Evolutionary conservation across 2,888 invertebrate species (phyloP).

Genomic region (Eupelmus urozonus): DNA sequence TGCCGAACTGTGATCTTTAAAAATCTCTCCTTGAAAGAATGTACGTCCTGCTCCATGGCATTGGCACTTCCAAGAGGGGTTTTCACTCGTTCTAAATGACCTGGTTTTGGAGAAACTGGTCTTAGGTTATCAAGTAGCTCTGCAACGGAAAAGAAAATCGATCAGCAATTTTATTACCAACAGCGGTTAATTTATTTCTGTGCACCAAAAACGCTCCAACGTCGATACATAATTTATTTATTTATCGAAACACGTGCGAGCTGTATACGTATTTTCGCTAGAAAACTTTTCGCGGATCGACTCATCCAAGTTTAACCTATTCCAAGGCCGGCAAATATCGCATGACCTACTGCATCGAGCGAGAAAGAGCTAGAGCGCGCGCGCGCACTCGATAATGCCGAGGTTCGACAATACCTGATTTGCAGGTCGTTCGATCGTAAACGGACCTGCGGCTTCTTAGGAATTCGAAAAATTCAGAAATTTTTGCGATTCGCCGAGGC

Average conservation of each 20-base stretch:
- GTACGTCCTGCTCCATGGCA: slow-evolving; percentile 77
- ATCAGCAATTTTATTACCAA: background rate
- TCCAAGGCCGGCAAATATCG: slow-evolving; percentile 37
- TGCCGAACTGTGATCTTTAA: slow-evolving; percentile 95
- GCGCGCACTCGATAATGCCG: too few species aligned
- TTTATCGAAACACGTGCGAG: slow-evolving; percentile 18
- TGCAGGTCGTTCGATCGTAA: too few species aligned
- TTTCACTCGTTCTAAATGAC: slow-evolving; percentile 84
- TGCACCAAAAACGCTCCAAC: background rate
- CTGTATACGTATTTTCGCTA: background rate
- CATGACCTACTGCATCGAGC: slow-evolving; percentile 12
- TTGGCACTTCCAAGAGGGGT: slow-evolving; percentile 79
- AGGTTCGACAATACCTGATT: too few species aligned
- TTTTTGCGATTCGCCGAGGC: too few species aligned
- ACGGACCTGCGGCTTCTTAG: too few species aligned
- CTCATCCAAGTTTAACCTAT: slow-evolving; percentile 51
- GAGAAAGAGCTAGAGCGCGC: too few species aligned
- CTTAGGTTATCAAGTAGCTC: slow-evolving; percentile 90
- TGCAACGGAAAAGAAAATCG: slow-evolving; percentile 72
- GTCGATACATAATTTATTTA: slow-evolving; percentile 37
- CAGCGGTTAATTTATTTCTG: background rate
- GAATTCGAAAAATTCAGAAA: too few species aligned
- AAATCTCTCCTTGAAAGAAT: slow-evolving; percentile 88
- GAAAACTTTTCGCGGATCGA: slow-evolving; percentile 35
- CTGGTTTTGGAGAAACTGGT: slow-evolving; percentile 90